Percentiles rank a stretch among this genome's conserved stretches.
Conservation (phyloP, 1,140 invertebrate species). For the Drosophila paulistorum region DNA sequence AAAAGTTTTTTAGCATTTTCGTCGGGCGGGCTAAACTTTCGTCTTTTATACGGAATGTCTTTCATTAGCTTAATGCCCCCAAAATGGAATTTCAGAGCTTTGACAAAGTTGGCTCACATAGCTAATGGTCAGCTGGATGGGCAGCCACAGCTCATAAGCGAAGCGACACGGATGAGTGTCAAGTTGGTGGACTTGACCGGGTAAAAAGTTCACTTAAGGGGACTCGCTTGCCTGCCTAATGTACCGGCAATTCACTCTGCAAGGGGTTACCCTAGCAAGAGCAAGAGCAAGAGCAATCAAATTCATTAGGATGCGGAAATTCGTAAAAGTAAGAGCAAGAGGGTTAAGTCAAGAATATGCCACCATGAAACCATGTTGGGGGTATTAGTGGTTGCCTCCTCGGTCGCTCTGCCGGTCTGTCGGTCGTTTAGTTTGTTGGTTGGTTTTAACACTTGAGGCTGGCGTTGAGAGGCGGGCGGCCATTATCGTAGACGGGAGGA, state of each 20-base stretch:
- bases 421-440: not conserved
- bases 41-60: conserved; percentile 57
- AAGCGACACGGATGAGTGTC: conserved; percentile 42
- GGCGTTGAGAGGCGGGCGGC: conserved; percentile 27
- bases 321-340: conserved; percentile 44
- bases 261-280: not conserved
- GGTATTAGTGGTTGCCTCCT: conserved; percentile 30
- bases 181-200: conserved; percentile 36
- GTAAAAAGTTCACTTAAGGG: conserved; percentile 42
- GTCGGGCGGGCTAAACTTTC: conserved; percentile 25
- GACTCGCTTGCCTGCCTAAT: conserved; percentile 23
- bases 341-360: conserved; percentile 6
- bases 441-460: conserved; percentile 16
- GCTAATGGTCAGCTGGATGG: conserved; percentile 33
- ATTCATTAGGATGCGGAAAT: conserved; percentile 56
- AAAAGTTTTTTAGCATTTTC: conserved; percentile 41
- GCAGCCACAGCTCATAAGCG: conserved; percentile 16
- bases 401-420: not conserved
- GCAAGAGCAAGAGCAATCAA: conserved; percentile 42
- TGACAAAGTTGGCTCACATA: conserved; percentile 50
- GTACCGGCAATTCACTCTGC: conserved; percentile 28
- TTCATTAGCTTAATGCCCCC: conserved; percentile 70
- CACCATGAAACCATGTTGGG: conserved; percentile 20
- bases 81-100: conserved; percentile 58
- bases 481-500: conserved; percentile 55